Percentiles rank a stretch among this genome's conserved stretches.
phyloP scores from a whole-genome alignment of 2,888 invertebrate genomes.

The Parthenolecanium corni region DNA sequence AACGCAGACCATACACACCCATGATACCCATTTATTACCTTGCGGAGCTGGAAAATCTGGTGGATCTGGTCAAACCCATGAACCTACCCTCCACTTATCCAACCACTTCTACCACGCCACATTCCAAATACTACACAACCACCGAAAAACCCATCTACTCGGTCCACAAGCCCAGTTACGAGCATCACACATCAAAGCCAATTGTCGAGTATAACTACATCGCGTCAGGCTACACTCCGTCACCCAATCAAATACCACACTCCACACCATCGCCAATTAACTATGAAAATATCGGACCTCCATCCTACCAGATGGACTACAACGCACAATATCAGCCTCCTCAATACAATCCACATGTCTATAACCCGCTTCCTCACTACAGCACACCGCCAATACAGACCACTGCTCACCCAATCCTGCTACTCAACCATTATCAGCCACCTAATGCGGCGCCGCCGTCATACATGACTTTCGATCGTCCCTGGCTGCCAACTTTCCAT shows the following conservation, averaged over 20 bases:
- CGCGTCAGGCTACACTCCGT: conserved; percentile 30
- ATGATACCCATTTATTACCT: conserved; percentile 26
- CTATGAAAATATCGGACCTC: not conserved
- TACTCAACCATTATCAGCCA: not conserved
- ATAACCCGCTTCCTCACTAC: conserved; percentile 37
- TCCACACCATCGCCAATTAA: not conserved
- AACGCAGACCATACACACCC: conserved; percentile 13
- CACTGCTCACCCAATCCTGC: conserved; percentile 5
- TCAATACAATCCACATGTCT: conserved; percentile 14
- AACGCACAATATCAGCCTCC: conserved; percentile 3
- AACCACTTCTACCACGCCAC: conserved; percentile 12
- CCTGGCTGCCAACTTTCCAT: conserved; percentile 8
- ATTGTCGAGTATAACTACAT: conserved; percentile 32
- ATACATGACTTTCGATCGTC: conserved; percentile 10
- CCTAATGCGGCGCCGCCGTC: not conserved
- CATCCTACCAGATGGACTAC: not conserved
- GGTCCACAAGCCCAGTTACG: conserved; percentile 26
- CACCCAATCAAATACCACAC: not conserved
- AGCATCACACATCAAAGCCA: conserved; percentile 28
- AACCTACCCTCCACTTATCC: not conserved
- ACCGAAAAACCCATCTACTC: conserved; percentile 35
- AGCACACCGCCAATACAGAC: conserved; percentile 7
- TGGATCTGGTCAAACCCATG: conserved; percentile 15
- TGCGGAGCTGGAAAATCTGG: conserved; percentile 20
- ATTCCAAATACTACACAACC: conserved; percentile 33